phyloP scores from a whole-genome alignment of 2,888 invertebrate genomes.

The Acholoe squamosa region DNA sequence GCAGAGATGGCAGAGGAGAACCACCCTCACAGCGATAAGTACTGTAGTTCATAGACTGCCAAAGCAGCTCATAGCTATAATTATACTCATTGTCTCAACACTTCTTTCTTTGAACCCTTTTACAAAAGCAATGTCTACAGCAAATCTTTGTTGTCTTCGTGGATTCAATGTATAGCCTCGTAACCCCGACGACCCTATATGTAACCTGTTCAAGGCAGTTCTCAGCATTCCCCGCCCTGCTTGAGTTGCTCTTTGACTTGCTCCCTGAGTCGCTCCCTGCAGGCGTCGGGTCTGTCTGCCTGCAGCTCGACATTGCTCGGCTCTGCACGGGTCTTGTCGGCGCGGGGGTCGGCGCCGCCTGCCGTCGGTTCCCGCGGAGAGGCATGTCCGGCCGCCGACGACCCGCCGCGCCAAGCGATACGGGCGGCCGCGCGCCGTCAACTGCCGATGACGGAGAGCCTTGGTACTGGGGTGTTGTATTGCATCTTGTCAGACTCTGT shows the following conservation, averaged over 20 bases:
- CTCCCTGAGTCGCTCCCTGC: not conserved
- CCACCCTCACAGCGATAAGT: too few species aligned
- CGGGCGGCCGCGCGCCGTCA: not conserved
- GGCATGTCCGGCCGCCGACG: conserved; percentile 11
- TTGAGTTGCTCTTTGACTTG: not conserved
- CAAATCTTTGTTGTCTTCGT: too few species aligned
- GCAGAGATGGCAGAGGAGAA: too few species aligned
- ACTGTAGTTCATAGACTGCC: too few species aligned
- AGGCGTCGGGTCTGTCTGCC: not conserved
- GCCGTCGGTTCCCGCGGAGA: not conserved
- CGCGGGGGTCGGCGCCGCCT: conserved; percentile 26
- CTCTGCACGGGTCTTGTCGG: not conserved
- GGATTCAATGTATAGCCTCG: too few species aligned
- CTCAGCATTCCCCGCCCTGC: not conserved
- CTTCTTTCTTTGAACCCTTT: too few species aligned
- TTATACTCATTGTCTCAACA: not conserved
- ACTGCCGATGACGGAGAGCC: not conserved
- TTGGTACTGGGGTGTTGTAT: too few species aligned
- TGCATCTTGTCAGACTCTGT: too few species aligned
- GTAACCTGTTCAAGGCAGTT: too few species aligned
- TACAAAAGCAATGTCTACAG: too few species aligned
- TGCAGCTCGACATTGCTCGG: too few species aligned
- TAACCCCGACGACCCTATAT: too few species aligned
- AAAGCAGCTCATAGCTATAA: not conserved
- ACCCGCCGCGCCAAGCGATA: conserved; percentile 30